Conservation (phyloP, 2,888 invertebrate genomes). For the Pammene aurita region DNA sequence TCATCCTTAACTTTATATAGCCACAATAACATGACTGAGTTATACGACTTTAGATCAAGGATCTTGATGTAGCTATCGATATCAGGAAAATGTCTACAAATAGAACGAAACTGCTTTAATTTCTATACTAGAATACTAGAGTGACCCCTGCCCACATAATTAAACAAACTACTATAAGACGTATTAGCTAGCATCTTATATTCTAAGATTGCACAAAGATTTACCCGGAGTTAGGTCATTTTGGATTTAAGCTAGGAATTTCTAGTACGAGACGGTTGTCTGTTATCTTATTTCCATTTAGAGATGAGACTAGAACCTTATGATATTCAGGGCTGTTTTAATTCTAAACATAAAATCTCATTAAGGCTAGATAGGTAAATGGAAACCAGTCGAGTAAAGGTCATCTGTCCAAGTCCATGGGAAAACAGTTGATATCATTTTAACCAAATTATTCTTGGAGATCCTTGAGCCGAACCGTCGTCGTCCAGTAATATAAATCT, state of each 20-base stretch:
- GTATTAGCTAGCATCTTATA: neutral
- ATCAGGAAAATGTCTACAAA: conserved; percentile 19
- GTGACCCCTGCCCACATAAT: neutral
- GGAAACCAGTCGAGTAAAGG: neutral
- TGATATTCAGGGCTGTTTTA: conserved; percentile 7
- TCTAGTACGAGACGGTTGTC: conserved; percentile 6
- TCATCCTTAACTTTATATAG: conserved; percentile 11
- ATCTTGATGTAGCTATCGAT: conserved; percentile 22
- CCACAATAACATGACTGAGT: conserved; percentile 28
- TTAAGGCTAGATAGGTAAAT: neutral
- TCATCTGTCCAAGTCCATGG: too few species aligned
- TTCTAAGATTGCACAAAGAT: neutral
- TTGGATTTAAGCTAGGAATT: neutral
- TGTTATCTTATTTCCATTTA: conserved; percentile 22
- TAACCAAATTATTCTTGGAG: too few species aligned
- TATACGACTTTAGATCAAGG: conserved; percentile 21
- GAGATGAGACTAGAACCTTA: conserved; percentile 19
- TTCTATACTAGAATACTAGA: conserved; percentile 8
- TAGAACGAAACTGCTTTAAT: conserved; percentile 26
- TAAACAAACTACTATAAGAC: neutral
- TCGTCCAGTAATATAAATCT: too few species aligned
- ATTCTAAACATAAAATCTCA: neutral
- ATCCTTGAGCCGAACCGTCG: too few species aligned
- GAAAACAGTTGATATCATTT: too few species aligned
- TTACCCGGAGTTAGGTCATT: neutral